Base-by-base conservation (phyloP, 2,888 invertebrate genomes). In the Sesia bembeciformis region DNA sequence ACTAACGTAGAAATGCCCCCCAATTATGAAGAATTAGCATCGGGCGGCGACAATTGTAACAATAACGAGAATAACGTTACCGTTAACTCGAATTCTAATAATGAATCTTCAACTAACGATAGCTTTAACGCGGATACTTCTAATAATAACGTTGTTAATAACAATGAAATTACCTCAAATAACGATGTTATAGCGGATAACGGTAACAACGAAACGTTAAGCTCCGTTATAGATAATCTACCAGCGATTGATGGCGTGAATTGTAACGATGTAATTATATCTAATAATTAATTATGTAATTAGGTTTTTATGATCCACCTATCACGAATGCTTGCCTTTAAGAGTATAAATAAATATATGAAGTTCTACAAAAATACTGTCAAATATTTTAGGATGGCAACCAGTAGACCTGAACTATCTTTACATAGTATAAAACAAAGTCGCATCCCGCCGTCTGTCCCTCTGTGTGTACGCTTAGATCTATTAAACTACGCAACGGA, bases 241-340 rank as follows among this genome's bases (percentile, higher is more conserved):
- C 87, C 87, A 3, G 86, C 85, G 3, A 85, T 87, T 3, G 87
- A 88, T 58, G 87, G 87, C 54, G 70, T 84, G 4, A 85, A 84
- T 56, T 85, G 84, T 0, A 86, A 87, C 58, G 84, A 81, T 40
- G 23, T 23, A 23, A 23, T 23, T 23, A 23, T 23, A 1, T 23
- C 23, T 23, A 23, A 1, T 23, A 23, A 23, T 23, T 23, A 23
- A 23, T 23, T 23, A n/a, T 23, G 23, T 23, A 23, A 23, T 23
- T 23, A 23, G 23, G 23, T 23, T 23, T 23, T 23, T 23, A 23
- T 23, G 8, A 46, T 46, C 41, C 46, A 46, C 8, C 5, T 6
- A 46, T 8, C 8, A 6, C 41, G 41, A 6, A 46, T 4, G 46
- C 46, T 43, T 43, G 43, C 43, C 43, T 43, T 5, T 43, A 5